Conservation (phyloP, 1,140 invertebrate genomes). For the Zelostemma sp. region DNA sequence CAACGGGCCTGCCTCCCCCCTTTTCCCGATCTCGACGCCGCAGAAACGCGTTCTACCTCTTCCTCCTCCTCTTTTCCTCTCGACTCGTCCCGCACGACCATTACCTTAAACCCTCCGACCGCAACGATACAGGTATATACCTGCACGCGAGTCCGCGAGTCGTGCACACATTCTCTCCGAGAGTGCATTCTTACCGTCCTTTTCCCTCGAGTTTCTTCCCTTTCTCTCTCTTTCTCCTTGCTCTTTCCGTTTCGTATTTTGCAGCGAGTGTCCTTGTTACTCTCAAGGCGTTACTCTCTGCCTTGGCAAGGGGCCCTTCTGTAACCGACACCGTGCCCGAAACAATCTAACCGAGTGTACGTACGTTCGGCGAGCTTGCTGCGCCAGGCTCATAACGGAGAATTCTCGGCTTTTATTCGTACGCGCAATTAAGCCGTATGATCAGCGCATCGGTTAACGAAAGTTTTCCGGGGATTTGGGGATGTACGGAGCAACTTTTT, state of each 20-base stretch:
- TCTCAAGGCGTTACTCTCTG: too few species aligned
- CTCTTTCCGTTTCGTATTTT: not conserved
- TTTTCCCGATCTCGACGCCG: conserved; percentile 10
- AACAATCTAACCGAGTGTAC: too few species aligned
- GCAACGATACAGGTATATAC: not conserved
- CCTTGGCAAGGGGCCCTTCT: conserved; percentile 9
- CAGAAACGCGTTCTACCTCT: conserved; percentile 13
- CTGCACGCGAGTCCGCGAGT: not conserved
- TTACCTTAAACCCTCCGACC: not conserved
- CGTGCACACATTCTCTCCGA: not conserved
- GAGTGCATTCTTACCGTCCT: not conserved
- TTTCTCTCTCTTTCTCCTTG: not conserved
- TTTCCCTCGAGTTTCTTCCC: too few species aligned
- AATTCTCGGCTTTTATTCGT: too few species aligned
- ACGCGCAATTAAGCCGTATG: too few species aligned
- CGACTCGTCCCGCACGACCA: not conserved
- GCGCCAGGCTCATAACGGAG: too few species aligned
- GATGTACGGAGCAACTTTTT: too few species aligned
- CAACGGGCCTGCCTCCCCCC: conserved; percentile 25
- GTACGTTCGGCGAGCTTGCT: too few species aligned
- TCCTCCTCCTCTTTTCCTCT: not conserved
- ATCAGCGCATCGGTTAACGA: too few species aligned
- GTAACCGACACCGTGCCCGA: not conserved
- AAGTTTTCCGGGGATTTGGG: too few species aligned
- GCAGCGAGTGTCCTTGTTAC: too few species aligned